A percentile compares a stretch with the other conserved stretches of the same genome.
These are phyloP conservation scores for Neuroscelio doddi DNA, from an alignment of 2,888 invertebrate species.

Conservation along the genomic window DNA sequence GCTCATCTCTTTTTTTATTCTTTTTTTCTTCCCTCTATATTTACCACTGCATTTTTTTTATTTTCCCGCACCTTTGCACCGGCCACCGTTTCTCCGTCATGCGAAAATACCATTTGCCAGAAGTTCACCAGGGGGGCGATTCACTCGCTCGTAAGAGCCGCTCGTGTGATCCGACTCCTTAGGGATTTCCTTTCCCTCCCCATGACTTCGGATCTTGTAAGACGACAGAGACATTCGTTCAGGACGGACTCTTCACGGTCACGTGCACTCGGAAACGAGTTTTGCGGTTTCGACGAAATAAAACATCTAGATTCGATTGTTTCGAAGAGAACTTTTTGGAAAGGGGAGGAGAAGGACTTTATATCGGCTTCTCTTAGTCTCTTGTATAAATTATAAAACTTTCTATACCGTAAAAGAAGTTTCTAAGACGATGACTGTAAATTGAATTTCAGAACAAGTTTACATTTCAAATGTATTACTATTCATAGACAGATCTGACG, in stretches of 20 bases:
- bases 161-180: conserved; percentile 18
- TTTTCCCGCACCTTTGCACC: conserved; percentile 43
- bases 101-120: conserved; percentile 14
- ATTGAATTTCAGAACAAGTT: too few species aligned
- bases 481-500: too few species aligned
- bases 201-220: not conserved
- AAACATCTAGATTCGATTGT: conserved; percentile 1
- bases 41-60: conserved; percentile 22
- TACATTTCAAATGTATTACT: too few species aligned
- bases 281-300: conserved; percentile 3
- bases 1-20: conserved; percentile 18
- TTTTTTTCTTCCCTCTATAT: conserved; percentile 29
- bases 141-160: conserved; percentile 12
- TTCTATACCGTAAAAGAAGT: too few species aligned
- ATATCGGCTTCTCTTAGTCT: too few species aligned
- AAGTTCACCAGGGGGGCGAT: conserved; percentile 11
- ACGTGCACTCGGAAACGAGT: conserved; percentile 8
- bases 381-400: too few species aligned
- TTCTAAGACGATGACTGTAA: too few species aligned
- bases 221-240: not conserved
- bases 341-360: too few species aligned
- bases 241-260: conserved; percentile 4
- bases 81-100: conserved; percentile 41
- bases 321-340: too few species aligned
- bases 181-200: too few species aligned